Conservation (phyloP, 1,140 invertebrate genomes). For the Leptinotarsa texana region DNA sequence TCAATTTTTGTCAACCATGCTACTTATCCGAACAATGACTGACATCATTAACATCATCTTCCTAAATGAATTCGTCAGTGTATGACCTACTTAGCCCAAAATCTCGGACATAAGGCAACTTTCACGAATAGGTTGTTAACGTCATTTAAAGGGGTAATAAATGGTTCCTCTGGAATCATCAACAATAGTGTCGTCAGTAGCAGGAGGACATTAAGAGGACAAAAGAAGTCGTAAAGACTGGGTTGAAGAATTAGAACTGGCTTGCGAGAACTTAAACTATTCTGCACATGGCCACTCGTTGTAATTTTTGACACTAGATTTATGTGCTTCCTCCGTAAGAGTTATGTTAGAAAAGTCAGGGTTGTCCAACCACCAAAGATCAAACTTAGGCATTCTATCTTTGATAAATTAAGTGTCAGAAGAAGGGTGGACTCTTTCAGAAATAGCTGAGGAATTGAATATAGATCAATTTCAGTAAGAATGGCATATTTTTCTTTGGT, state of each 20-base stretch:
- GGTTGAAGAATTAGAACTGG: neutral
- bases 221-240: constrained; percentile 6
- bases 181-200: constrained; percentile 5
- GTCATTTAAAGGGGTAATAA: constrained; percentile 4
- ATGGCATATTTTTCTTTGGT: too few species aligned
- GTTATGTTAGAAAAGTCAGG: neutral
- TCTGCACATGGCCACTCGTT: neutral
- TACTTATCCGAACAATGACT: neutral
- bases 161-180: neutral
- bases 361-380: neutral
- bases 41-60: constrained; percentile 2
- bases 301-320: neutral
- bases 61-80: constrained; percentile 2
- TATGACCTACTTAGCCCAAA: neutral
- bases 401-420: too few species aligned
- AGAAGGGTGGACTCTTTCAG: neutral
- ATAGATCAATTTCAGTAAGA: neutral
- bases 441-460: neutral
- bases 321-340: neutral
- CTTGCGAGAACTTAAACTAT: neutral
- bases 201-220: neutral
- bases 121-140: constrained; percentile 5
- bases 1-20: neutral
- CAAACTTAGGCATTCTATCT: too few species aligned
- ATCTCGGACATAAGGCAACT: neutral